Percentiles rank a stretch among this genome's conserved stretches.
phyloP scores from a whole-genome alignment of 2,888 invertebrate genomes.

The Synanthedon tipuliformis region DNA sequence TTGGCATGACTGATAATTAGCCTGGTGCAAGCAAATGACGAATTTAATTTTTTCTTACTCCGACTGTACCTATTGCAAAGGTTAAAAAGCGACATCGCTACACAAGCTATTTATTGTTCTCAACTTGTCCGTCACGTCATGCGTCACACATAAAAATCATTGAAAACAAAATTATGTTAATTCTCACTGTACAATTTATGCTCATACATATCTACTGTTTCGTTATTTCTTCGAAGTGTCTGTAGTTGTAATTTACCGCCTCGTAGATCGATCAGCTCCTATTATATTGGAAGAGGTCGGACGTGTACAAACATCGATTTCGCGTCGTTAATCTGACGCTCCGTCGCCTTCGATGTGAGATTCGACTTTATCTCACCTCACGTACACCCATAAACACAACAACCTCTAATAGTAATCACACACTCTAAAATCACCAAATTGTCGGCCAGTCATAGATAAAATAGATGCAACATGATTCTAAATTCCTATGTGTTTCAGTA shows the following conservation, averaged over 20 bases:
- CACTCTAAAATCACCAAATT: background rate
- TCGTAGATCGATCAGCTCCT: conserved; percentile 59
- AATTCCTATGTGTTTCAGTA: too few relatives aligned
- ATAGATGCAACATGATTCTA: too few relatives aligned
- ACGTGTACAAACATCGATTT: conserved; percentile 70
- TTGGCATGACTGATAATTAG: too few relatives aligned
- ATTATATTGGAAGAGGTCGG: conserved; percentile 67
- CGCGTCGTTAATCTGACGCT: conserved; percentile 58
- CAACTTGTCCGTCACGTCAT: too few relatives aligned
- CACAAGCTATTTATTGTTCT: too few relatives aligned
- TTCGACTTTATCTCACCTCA: conserved; percentile 52
- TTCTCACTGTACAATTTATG: conserved; percentile 12
- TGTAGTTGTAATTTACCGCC: conserved; percentile 56
- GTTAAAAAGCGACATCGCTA: too few relatives aligned
- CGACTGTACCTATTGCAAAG: too few relatives aligned
- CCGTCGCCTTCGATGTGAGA: conserved; percentile 47
- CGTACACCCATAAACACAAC: conserved; percentile 50
- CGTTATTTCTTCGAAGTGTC: conserved; percentile 57
- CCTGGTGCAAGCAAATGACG: too few relatives aligned
- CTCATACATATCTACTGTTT: conserved; percentile 23
- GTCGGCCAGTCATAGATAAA: background rate
- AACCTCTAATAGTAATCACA: conserved; percentile 29
- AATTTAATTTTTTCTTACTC: too few relatives aligned
- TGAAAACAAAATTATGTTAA: conserved; percentile 6
- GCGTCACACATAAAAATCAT: too few relatives aligned